Percentiles rank a stretch among this genome's conserved stretches.
These are phyloP conservation scores for Phortica okadai DNA, from an alignment of 2,888 invertebrate species.

Conservation along the genomic window DNA sequence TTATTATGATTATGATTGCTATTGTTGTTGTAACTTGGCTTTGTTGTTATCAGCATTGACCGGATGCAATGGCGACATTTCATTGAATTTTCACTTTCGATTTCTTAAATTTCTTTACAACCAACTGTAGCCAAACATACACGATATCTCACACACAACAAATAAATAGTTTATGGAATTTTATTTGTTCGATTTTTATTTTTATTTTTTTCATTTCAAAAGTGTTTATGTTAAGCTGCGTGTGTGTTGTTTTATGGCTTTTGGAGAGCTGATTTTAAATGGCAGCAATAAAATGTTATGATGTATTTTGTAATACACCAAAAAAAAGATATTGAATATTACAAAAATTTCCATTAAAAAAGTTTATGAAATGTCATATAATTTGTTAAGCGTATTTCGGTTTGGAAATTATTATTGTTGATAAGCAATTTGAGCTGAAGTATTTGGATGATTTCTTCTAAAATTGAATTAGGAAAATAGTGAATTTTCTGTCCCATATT, in stretches of 20 bases:
- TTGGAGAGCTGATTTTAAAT: background rate
- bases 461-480: background rate
- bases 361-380: background rate
- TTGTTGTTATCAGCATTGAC: slow-evolving; percentile 13
- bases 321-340: background rate
- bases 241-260: background rate
- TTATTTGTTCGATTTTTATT: slow-evolving; percentile 14
- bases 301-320: background rate
- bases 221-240: background rate
- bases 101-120: slow-evolving; percentile 13
- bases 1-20: background rate
- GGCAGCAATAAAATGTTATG: background rate
- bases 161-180: slow-evolving; percentile 27
- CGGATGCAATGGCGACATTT: slow-evolving; percentile 32
- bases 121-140: background rate
- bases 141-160: slow-evolving; percentile 22
- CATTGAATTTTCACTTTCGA: slow-evolving; percentile 37
- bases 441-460: background rate
- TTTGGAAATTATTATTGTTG: background rate
- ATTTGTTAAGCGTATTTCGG: background rate
- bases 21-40: background rate
- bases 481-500: background rate
- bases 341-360: background rate
- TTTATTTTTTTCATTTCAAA: background rate
- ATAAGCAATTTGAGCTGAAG: background rate